Evolutionary conservation across 2,797 vertebrate genomes (phyloP), one percentile per base, ranked within the genome.

Genomic region (Sebastes oblongus): DNA sequence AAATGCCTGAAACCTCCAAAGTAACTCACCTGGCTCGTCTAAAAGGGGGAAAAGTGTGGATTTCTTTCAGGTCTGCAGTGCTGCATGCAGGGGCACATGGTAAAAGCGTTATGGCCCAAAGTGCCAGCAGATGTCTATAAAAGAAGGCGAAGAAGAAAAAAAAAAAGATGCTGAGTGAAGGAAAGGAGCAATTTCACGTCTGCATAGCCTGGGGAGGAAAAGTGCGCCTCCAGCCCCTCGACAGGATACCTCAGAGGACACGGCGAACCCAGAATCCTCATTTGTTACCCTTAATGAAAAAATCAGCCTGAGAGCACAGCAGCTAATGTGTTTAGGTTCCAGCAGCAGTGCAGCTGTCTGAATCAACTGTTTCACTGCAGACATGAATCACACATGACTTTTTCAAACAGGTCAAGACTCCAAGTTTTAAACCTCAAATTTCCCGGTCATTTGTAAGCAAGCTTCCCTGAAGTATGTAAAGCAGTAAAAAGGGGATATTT

Each of bases 61-160:
- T 58, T 59, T 86, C 75, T 84, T 50, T 69, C 64, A 75, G 70
- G 59, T 72, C 77, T 78, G 42, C 66, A 55, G 66, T 46, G 77
- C 75, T 74, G 56, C 56, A 10, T 82, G 79, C 61, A 66, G 72
- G 74, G 85, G 79, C 85, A 87, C 85, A 89, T 93, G 93, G 88
- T 90, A 88, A 93, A 94, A 70, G 66, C 86, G 82, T 94, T 92
- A 90, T 3, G 59, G 75, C 52, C 50, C 58, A 90, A 91, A 92
- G 88, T 91, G 88, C 86, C 91, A 88, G 88, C 89, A 93, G 88
- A 93, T 92, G 86, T 89, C 89, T 86, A 90, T 93, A 83, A 89
- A 92, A 91, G 74, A 73, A 60, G 11, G 2, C 80, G 88, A 92
- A 91, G 75, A 73, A 60, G 13, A 6, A 81, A 84, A 75, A 78